Evolutionary conservation across 1,140 invertebrate genomes (phyloP).

Genomic region (Lordiphosa collinella): DNA sequence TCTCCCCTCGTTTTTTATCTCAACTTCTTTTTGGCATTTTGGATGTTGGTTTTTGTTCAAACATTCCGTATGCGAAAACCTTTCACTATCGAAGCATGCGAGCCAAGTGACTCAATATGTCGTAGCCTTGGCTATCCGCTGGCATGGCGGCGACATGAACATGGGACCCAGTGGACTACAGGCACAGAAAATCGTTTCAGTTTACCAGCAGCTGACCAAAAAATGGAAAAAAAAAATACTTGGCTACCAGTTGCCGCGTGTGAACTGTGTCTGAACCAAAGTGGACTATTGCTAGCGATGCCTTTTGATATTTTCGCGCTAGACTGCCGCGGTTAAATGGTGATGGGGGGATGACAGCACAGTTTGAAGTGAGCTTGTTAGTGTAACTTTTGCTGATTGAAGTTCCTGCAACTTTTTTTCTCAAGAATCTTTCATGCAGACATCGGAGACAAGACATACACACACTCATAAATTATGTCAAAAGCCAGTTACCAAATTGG

Average conservation of each 20-base stretch:
- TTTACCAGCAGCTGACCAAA: slow-evolving; percentile 49
- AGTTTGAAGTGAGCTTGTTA: slow-evolving; percentile 62
- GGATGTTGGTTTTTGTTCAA: slow-evolving; percentile 16
- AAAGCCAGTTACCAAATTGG: slow-evolving; percentile 77
- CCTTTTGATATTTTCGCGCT: slow-evolving; percentile 70
- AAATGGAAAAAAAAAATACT: slow-evolving; percentile 11
- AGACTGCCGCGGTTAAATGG: neutral
- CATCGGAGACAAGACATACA: neutral
- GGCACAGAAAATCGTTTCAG: slow-evolving; percentile 18
- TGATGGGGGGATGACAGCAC: slow-evolving; percentile 6
- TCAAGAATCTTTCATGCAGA: slow-evolving; percentile 19
- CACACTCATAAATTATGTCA: slow-evolving; percentile 62
- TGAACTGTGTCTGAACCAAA: slow-evolving; percentile 49
- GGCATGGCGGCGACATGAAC: slow-evolving; percentile 13
- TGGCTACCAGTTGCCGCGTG: slow-evolving; percentile 49
- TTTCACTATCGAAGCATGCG: slow-evolving; percentile 53
- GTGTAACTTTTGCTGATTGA: slow-evolving; percentile 57
- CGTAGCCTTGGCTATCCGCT: slow-evolving; percentile 50
- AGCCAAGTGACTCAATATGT: slow-evolving; percentile 16
- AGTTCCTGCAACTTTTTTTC: slow-evolving; percentile 58
- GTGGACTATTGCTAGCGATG: slow-evolving; percentile 22
- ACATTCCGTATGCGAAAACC: slow-evolving; percentile 47
- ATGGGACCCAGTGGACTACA: slow-evolving; percentile 29
- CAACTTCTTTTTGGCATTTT: slow-evolving; percentile 20
- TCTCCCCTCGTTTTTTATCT: no score